These are phyloP conservation scores for Microctenopoma steveboyesi DNA, from an alignment of 2,797 vertebrate genomes.

Conservation along the genomic window DNA sequence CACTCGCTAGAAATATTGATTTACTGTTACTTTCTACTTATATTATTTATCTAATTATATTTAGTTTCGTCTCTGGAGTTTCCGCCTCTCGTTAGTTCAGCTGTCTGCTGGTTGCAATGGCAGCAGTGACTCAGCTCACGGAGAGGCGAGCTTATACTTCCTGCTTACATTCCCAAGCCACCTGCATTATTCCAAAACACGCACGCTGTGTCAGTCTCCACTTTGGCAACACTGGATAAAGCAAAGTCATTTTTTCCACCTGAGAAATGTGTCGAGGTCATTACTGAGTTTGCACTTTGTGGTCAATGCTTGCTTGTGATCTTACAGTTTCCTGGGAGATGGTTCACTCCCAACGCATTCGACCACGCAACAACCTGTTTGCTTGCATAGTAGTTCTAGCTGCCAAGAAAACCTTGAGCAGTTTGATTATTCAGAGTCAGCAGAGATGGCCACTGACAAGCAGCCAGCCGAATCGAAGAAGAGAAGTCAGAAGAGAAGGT, in stretches of 20 bases:
- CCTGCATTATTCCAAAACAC: neutral
- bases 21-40: too few species aligned
- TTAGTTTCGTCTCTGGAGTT: neutral
- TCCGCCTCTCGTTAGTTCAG: neutral
- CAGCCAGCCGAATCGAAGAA: neutral
- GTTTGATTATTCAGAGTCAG: neutral
- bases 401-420: conserved; percentile 36
- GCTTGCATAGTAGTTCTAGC: conserved; percentile 8
- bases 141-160: neutral
- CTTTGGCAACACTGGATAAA: neutral
- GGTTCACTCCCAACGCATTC: neutral
- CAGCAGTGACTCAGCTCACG: too few species aligned
- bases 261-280: neutral
- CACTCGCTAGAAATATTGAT: too few species aligned
- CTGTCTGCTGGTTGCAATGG: neutral
- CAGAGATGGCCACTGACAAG: conserved; percentile 14
- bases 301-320: neutral
- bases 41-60: too few species aligned
- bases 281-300: neutral
- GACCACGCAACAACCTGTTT: neutral
- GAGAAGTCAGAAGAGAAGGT: conserved; percentile 29
- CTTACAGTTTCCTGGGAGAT: neutral
- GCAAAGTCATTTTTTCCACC: neutral
- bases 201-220: neutral
- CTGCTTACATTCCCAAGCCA: neutral